These are phyloP conservation scores for Magallana gigas DNA, from an alignment of 1,140 invertebrate species.

Conservation along the genomic window DNA sequence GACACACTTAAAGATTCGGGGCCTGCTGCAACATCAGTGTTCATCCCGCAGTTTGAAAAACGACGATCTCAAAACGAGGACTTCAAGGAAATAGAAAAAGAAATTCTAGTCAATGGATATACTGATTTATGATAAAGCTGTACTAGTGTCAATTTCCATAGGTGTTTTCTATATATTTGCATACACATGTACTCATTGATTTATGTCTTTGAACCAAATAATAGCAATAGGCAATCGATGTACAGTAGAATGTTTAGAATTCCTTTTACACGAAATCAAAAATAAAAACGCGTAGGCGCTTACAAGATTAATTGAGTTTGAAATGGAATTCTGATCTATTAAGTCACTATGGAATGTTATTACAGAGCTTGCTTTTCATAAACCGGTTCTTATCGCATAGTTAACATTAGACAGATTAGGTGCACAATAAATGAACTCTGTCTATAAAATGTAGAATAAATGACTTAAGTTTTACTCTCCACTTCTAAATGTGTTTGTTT, in stretches of 20 bases:
- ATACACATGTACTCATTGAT: too few relatives aligned
- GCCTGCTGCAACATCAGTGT: slow-evolving; percentile 60
- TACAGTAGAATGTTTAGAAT: too few relatives aligned
- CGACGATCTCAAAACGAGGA: neutral
- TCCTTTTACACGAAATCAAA: too few relatives aligned
- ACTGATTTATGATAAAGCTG: neutral
- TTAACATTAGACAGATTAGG: neutral
- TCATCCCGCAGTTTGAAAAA: slow-evolving; percentile 53
- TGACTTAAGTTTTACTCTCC: too few relatives aligned
- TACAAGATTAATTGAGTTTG: neutral
- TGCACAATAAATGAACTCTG: too few relatives aligned
- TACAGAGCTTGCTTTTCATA: neutral
- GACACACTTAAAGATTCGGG: slow-evolving; percentile 38
- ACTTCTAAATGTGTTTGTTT: too few relatives aligned
- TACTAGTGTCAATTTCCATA: too few relatives aligned
- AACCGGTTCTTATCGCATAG: neutral
- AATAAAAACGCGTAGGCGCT: neutral
- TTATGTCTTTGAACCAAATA: too few relatives aligned
- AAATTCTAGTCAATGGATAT: slow-evolving; percentile 27
- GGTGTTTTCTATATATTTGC: too few relatives aligned
- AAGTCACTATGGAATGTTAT: neutral
- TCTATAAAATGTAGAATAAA: too few relatives aligned
- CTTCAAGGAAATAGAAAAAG: slow-evolving; percentile 10
- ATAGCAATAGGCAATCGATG: too few relatives aligned
- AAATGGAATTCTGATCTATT: neutral